These are phyloP conservation scores for Pedionomus torquatus DNA, from an alignment of 2,113 vertebrate genomes.

Conservation along the genomic window DNA sequence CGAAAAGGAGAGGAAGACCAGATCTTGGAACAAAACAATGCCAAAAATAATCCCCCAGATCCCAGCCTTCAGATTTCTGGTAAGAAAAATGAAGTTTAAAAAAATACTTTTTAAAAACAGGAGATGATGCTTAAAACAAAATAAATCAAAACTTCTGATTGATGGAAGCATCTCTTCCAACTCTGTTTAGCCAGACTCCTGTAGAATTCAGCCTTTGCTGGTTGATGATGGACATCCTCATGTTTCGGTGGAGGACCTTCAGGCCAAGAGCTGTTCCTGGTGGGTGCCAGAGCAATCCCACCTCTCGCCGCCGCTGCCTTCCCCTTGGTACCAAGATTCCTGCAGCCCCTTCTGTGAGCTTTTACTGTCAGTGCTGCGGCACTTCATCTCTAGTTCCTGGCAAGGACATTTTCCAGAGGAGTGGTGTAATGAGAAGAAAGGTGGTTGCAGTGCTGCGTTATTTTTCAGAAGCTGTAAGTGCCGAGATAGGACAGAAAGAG, in stretches of 20 bases:
- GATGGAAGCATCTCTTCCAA: neutral
- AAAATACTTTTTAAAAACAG: too few relatives aligned
- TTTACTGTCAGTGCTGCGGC: neutral
- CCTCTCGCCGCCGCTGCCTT: neutral
- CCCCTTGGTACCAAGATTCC: neutral
- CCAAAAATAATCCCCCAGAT: neutral
- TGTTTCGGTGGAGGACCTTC: neutral
- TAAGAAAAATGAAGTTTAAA: neutral
- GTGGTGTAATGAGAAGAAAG: too few relatives aligned
- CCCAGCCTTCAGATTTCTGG: neutral
- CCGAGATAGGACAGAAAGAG: neutral
- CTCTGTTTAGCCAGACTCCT: neutral
- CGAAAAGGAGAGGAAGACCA: neutral
- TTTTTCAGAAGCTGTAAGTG: neutral
- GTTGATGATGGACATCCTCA: too few relatives aligned
- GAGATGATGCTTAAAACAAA: too few relatives aligned
- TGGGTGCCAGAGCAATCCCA: neutral
- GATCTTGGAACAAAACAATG: neutral
- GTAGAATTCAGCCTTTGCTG: neutral
- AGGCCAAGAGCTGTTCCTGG: too few relatives aligned
- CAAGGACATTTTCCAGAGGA: neutral
- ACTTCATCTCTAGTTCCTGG: neutral
- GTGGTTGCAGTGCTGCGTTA: neutral
- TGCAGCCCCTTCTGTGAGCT: neutral
- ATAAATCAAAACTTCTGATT: too few relatives aligned